Evolutionary conservation across 1,140 invertebrate species (phyloP).

Genomic region (Drosophila burlai): DNA sequence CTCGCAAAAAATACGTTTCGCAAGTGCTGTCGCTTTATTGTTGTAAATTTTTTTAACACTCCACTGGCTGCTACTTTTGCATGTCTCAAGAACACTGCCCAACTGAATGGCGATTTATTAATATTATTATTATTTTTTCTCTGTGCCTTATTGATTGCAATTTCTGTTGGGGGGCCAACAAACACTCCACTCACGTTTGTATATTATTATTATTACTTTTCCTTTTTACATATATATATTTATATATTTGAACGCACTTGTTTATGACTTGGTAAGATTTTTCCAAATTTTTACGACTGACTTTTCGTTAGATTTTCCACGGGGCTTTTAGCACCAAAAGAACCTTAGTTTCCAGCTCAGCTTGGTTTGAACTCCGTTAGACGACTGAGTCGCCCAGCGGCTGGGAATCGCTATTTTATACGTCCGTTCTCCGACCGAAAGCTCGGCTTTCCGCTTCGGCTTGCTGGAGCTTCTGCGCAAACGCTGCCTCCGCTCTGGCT

Average conservation of each 20-base stretch:
- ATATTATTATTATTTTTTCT: constrained; percentile 7
- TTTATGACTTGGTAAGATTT: constrained; percentile 54
- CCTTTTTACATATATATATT: not conserved
- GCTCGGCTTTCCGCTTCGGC: constrained; percentile 67
- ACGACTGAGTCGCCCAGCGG: constrained; percentile 68
- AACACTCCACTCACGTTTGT: constrained; percentile 17
- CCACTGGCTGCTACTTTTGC: constrained; percentile 60
- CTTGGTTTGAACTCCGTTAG: constrained; percentile 73
- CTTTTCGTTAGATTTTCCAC: constrained; percentile 30
- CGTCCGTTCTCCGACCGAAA: constrained; percentile 54
- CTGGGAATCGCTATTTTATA: constrained; percentile 70
- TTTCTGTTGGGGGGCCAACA: constrained; percentile 29
- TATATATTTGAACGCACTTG: constrained; percentile 43
- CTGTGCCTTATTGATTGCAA: constrained; percentile 27
- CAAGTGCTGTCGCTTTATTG: constrained; percentile 38
- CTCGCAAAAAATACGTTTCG: constrained; percentile 51
- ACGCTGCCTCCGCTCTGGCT: constrained; percentile 26
- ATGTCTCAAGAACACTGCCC: constrained; percentile 64
- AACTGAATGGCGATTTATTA: constrained; percentile 34
- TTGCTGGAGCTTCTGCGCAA: constrained; percentile 46
- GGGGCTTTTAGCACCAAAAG: constrained; percentile 52
- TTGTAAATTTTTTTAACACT: constrained; percentile 63
- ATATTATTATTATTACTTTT: constrained; percentile 15
- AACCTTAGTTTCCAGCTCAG: constrained; percentile 63
- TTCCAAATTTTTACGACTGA: constrained; percentile 31